Evolutionary conservation across 2,888 invertebrate genomes (phyloP), one percentile per base, ranked within the genome.

Genomic region (Gymnoscelis rufifasciata): DNA sequence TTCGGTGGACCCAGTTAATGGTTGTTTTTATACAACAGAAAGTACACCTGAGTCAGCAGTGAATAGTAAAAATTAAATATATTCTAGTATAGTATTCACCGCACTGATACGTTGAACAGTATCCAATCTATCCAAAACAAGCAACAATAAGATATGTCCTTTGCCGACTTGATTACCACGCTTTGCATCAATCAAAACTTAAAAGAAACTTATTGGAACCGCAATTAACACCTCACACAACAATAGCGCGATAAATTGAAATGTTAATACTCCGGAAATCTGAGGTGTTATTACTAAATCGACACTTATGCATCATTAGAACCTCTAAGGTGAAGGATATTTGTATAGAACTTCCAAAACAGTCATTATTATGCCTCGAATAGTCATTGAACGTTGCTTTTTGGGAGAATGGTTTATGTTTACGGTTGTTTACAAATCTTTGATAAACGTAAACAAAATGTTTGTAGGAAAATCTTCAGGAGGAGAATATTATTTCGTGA

Each of bases 211-310:
- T 42, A 38, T 41, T 42, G 31, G 24, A 14, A 13, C 11, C 39
- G 38, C 41, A 41, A 47, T 47, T 41, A 47, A 47, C 47, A 38
- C 47, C 13, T 42, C 41, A 36, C 29, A 30, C 26, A 29, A 31
- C 35, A 40, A 35, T 40, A 37, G 23, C 30, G 13, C 38, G 37
- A 23, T 47, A 42, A 35, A 42, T 47, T 42, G 36, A 47, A 41
- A 27, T 41, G 41, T 41, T 19, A 41, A 47, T 30, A 38, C 27
- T 14, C 27, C 41, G 27, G 41, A 38, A 42, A 47, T 37, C 36
- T 43, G 35, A 35, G 27, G 27, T 42, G 28, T 27, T 28, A 36
- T 36, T 43, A 43, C 37, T 13, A 37, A 43, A 43, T 43, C 36
- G 24, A 43, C 28, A 24, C 35, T 35, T 36, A 29, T 12, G 10